Evolutionary conservation across 2,888 invertebrate genomes (phyloP), one percentile per base, ranked within the genome.

Genomic region (Macrosoma leucophasiata): DNA sequence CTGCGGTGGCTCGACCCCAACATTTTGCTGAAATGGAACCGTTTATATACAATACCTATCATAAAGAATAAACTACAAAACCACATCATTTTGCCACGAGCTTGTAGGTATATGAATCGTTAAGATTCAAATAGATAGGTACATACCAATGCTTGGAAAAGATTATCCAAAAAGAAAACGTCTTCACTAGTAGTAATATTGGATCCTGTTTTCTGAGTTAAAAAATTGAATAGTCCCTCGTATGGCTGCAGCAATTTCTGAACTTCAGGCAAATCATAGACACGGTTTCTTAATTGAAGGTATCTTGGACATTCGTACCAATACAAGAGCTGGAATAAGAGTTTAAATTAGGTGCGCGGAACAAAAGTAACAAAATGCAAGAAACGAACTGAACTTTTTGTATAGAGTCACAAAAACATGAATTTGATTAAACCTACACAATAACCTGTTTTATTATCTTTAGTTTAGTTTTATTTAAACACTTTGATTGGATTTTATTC

Each of bases 251-350:
- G 30, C 48, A 48, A 50, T 38, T 60, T 52, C 31, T 55, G 56
- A 1, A 78, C 44, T 43, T 74, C 69, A 2, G 76, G 73, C 6
- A 46, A 41, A 4, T 62, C 49, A 43, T 78, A 78, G 0, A 58
- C 50, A 36, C 58, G 45, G 28, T 72, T 45, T 29, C 74, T 67
- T 25, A 78, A 46, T 50, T 55, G 45, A 4, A 68, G 39, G 36
- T 84, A 85, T 8, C 63, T 55, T 3, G 75, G 77, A 37, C 85
- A 85, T 45, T 78, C 79, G 48, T 78, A 81, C 64, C 76, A 82
- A 48, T 82, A 84, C 17, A 82, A 53, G n/a, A 85, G 54, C 85
- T 85, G 63, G 26, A 67, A 70, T 40, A 32, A 15, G 41, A 39
- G 5, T 12, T 21, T n/a, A n/a, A n/a, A n/a, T n/a, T n/a, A n/a